phyloP scores from a whole-genome alignment of 2,888 invertebrate genomes.

The Mactromeris polynyma region DNA sequence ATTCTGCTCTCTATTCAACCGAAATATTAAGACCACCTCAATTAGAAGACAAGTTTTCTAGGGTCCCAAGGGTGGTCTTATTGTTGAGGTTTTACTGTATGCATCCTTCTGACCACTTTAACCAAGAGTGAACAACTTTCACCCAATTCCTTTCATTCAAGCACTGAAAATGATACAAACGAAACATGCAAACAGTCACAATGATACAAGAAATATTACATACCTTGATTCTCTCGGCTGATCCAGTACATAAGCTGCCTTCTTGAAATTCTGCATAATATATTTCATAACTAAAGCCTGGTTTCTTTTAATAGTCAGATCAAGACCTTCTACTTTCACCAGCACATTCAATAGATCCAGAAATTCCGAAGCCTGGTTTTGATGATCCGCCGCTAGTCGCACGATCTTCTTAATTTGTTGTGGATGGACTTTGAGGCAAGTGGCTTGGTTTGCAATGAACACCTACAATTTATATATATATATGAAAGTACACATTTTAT shows the following conservation, averaged over 20 bases:
- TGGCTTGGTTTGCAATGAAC: constrained; percentile 85
- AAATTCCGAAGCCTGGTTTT: constrained; percentile 85
- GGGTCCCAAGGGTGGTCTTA: too few species aligned
- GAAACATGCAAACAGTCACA: neutral
- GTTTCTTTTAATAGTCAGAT: constrained; percentile 86
- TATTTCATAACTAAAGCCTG: constrained; percentile 87
- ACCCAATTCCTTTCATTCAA: too few species aligned
- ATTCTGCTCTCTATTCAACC: too few species aligned
- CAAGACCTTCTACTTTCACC: constrained; percentile 85
- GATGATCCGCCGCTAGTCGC: constrained; percentile 82
- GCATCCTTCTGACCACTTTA: too few species aligned
- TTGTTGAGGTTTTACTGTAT: too few species aligned
- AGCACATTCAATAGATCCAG: constrained; percentile 84
- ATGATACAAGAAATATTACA: neutral
- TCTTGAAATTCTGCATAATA: constrained; percentile 86
- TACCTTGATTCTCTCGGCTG: constrained; percentile 82
- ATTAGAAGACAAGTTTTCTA: too few species aligned
- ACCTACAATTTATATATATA: constrained; percentile 73
- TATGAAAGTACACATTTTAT: too few species aligned
- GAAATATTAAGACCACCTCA: too few species aligned
- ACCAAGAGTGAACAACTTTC: too few species aligned
- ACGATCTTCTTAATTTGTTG: constrained; percentile 85
- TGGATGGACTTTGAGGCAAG: constrained; percentile 85
- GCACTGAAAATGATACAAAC: neutral
- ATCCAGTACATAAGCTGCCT: constrained; percentile 85